Conservation (phyloP, 2,797 vertebrate genomes). For the Darevskia nairensis region DNA sequence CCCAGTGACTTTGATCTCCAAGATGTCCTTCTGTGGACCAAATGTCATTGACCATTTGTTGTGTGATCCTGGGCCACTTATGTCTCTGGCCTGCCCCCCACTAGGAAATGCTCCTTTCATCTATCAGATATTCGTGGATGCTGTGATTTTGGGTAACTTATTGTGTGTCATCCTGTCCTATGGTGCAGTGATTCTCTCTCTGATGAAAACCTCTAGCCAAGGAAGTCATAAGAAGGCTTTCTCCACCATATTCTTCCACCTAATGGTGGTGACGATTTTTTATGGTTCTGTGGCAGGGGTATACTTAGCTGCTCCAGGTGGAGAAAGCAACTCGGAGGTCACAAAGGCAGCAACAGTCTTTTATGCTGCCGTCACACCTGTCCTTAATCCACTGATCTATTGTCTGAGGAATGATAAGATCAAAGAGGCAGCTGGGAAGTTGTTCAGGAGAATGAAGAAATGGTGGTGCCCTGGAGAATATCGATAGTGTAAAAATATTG, state of each 20-base stretch:
- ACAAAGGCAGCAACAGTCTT: background rate
- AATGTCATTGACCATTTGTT: slow-evolving; percentile 67
- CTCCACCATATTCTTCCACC: slow-evolving; percentile 44
- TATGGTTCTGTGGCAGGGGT: slow-evolving; percentile 65
- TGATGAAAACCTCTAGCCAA: background rate
- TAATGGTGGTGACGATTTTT: slow-evolving; percentile 49
- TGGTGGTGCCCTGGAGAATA: background rate
- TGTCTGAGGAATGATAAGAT: background rate
- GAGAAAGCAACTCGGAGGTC: background rate
- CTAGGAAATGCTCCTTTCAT: background rate
- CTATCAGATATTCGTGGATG: slow-evolving; percentile 49
- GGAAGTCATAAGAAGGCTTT: slow-evolving; percentile 56
- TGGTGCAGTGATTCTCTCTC: slow-evolving; percentile 33
- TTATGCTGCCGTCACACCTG: background rate
- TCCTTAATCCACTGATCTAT: background rate
- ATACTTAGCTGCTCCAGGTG: slow-evolving; percentile 41
- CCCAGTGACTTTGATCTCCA: slow-evolving; percentile 50
- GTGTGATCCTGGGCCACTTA: slow-evolving; percentile 64
- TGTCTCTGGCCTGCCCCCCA: slow-evolving; percentile 32
- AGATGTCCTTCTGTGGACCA: slow-evolving; percentile 60
- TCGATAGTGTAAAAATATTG: too few relatives aligned
- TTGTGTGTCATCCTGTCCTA: slow-evolving; percentile 63
- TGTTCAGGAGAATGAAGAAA: background rate
- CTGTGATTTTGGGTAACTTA: slow-evolving; percentile 62
- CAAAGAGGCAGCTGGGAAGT: background rate